These are phyloP conservation scores for Tetramorium simillimum DNA, from an alignment of 1,140 invertebrate species.

Conservation along the genomic window DNA sequence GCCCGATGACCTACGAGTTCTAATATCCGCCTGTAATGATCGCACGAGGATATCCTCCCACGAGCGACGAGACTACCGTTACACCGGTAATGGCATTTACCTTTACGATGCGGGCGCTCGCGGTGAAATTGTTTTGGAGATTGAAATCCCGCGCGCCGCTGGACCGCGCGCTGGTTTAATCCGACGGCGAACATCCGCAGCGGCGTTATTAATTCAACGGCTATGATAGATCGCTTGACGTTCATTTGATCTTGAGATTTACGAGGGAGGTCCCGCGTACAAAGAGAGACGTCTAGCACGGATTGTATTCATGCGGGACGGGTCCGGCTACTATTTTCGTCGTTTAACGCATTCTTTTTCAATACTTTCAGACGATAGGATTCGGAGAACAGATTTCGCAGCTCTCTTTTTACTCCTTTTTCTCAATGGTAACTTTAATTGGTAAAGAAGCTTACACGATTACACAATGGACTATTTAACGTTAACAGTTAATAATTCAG, in stretches of 20 bases:
- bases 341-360: neutral
- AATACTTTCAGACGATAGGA: neutral
- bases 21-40: constrained; percentile 61
- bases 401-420: neutral
- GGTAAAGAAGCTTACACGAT: neutral
- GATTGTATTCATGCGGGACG: neutral
- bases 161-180: constrained; percentile 37
- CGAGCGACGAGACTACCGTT: constrained; percentile 18
- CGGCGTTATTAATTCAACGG: constrained; percentile 47
- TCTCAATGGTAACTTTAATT: neutral
- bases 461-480: neutral
- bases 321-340: neutral
- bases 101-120: constrained; percentile 33
- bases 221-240: constrained; percentile 37
- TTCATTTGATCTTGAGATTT: constrained; percentile 46
- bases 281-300: neutral
- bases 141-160: constrained; percentile 27
- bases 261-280: neutral
- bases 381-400: neutral
- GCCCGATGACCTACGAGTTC: constrained; percentile 47
- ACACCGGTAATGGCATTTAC: constrained; percentile 33
- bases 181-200: constrained; percentile 8
- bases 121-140: constrained; percentile 48
- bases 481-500: neutral
- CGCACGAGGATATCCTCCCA: constrained; percentile 31